Base-by-base conservation (phyloP, 1,140 invertebrate genomes). In the Atta colombica region DNA sequence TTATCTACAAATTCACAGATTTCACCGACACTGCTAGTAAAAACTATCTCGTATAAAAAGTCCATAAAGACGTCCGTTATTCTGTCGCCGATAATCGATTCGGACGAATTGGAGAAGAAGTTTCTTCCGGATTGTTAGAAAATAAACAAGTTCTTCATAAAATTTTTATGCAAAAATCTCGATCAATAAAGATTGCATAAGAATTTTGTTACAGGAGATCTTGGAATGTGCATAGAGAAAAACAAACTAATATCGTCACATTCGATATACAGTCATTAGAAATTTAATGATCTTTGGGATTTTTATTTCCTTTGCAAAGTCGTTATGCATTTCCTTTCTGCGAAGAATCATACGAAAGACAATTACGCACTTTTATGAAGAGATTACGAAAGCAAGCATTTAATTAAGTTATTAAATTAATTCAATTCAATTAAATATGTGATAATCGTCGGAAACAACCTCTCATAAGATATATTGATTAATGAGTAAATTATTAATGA, bases 21-120 rank as follows among this genome's bases (percentile, higher is more conserved):
- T 85, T 66, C 69, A 61, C 55, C 55, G 49, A 21, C 69, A 74
- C n/a, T 18, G 28, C 25, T 31, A 10, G 16, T 35, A 72, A 72
- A 60, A 81, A 81, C 49, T 25, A 18, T 71, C 14, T 39, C 65
- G 25, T 0, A 3, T 10, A 81, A 58, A 39, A 71, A 55, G 10
- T 3, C n/a, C 16, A 8, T 39, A 39, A 39, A 39, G 35, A n/a
- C 25, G 58, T 60, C 21, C 25, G 21, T 45, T 45, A 45, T 82
- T 60, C 18, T n/a, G n/a, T 72, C 39, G 14, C 21, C 25, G 31
- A 80, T 35, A 80, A 69, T 80, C 31, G 31, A 81, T 81, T 80
- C 21, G 16, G 18, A 8, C 2, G 51, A 35, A 10, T 10, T 16
- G 35, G 25, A 35, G 25, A 55, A 7, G 39, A 7, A 16, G 31